Base-by-base conservation (phyloP, 2,888 invertebrate genomes). In the Xestia sexstrigata region DNA sequence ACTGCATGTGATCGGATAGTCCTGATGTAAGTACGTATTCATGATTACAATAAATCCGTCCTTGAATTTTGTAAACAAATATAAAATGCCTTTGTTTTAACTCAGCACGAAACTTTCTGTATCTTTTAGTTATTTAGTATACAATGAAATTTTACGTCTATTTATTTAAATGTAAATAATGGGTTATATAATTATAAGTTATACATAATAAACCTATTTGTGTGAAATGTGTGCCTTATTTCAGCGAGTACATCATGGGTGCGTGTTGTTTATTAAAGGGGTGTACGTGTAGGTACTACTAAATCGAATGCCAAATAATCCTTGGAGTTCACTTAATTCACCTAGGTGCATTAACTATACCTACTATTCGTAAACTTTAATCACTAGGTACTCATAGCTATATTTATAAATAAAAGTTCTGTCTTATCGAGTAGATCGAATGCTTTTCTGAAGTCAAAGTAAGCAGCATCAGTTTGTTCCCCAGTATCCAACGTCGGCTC, bases 121-220 rank as follows among this genome's bases (percentile, higher is more conserved):
- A 86, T n/a, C n/a, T n/a, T n/a, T n/a, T n/a, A n/a, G n/a, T n/a
- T 89, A 85, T 76, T 30, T 71, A 62, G 62, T 87, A 87, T 88
- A n/a, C 82, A 85, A 76, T 75, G n/a, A 69, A 73, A 63, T 85
- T 86, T 86, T 88, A 35, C 42, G 65, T 62, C 17, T n/a, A 39
- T 70, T 47, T 26, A n/a, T 63, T 62, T 60, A 23, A 55, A 65
- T 69, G 65, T 73, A 72, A 75, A 86, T 77, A 73, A 45, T 74
- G 63, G 26, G 70, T 69, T 76, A 42, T 68, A 82, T 71, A n/a
- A n/a, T n/a, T n/a, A 47, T 70, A 82, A 77, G 70, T n/a, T 35
- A 84, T 68, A 78, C 62, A 85, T 78, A 85, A 72, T 83, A 83
- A 83, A 86, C 45, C 66, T 76, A 45, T 74, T 78, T 79, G 81